Percentiles rank a stretch among this genome's conserved stretches.
Conservation (phyloP, 2,113 vertebrate genomes). For the Emydocephalus ijimae region DNA sequence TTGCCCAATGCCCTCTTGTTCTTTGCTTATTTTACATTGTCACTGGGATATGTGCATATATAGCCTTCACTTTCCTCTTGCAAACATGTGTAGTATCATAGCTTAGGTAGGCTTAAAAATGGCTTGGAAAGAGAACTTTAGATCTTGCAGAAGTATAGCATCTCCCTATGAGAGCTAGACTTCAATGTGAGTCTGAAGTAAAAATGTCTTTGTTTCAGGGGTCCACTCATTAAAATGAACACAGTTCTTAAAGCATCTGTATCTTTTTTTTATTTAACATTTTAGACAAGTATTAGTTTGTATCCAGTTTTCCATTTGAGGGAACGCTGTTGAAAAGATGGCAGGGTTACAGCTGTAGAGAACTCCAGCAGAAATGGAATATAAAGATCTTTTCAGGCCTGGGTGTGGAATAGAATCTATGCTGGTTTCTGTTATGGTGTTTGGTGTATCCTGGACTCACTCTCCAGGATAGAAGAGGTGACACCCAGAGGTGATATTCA, state of each 20-base stretch:
- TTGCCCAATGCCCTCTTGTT: background rate
- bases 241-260: background rate
- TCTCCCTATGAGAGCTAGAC: background rate
- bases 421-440: background rate
- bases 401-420: background rate
- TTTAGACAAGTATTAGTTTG: background rate
- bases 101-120: background rate
- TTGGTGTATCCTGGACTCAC: background rate
- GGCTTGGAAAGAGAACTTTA: background rate
- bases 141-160: background rate
- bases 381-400: background rate
- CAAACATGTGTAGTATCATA: background rate
- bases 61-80: background rate
- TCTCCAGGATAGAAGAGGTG: background rate
- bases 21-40: background rate
- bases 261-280: background rate
- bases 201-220: background rate
- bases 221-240: background rate
- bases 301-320: background rate
- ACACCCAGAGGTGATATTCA: background rate
- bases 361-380: background rate
- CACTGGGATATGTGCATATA: background rate
- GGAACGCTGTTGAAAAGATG: background rate
- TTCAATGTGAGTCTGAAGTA: background rate
- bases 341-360: background rate